Percentiles rank a stretch among this genome's conserved stretches.
phyloP scores from a whole-genome alignment of 2,797 vertebrate genomes.

The Ambastaia sidthimunki region DNA sequence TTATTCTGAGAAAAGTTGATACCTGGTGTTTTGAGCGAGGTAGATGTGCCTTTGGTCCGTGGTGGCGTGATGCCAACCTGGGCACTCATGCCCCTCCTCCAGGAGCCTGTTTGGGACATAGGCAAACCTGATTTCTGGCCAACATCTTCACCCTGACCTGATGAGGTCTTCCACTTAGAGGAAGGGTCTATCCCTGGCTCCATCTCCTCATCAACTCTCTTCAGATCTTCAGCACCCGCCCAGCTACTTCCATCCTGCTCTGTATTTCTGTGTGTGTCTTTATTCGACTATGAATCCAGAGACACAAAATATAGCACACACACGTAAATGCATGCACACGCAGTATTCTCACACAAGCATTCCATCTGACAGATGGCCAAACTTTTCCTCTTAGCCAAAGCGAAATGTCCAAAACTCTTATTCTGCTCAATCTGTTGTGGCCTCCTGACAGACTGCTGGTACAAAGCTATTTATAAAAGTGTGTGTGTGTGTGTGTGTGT shows the following conservation, averaged over 20 bases:
- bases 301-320: slow-evolving; percentile 15
- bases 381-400: slow-evolving; percentile 73
- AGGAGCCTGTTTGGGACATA: slow-evolving; percentile 92
- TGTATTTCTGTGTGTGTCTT: slow-evolving; percentile 80
- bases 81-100: slow-evolving; percentile 94
- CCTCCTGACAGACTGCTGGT: slow-evolving; percentile 62
- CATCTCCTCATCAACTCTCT: slow-evolving; percentile 90
- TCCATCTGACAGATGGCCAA: slow-evolving; percentile 72
- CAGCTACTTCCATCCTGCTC: slow-evolving; percentile 85
- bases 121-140: slow-evolving; percentile 83
- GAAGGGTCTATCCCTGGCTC: slow-evolving; percentile 80
- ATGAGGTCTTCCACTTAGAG: slow-evolving; percentile 85
- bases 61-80: slow-evolving; percentile 87
- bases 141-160: slow-evolving; percentile 83
- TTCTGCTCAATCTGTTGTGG: slow-evolving; percentile 69
- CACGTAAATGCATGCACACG: too few relatives aligned
- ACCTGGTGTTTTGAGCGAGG: slow-evolving; percentile 89
- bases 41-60: slow-evolving; percentile 84
- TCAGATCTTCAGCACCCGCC: slow-evolving; percentile 90
- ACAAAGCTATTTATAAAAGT: slow-evolving; percentile 66
- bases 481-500: slow-evolving; percentile 10
- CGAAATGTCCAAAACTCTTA: slow-evolving; percentile 67
- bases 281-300: slow-evolving; percentile 79
- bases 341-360: slow-evolving; percentile 10
- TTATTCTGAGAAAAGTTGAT: slow-evolving; percentile 40